Percentiles rank a stretch among this genome's conserved stretches.
These are phyloP conservation scores for Rhopalosiphum nymphaeae DNA, from an alignment of 2,888 invertebrate species.

Conservation along the genomic window DNA sequence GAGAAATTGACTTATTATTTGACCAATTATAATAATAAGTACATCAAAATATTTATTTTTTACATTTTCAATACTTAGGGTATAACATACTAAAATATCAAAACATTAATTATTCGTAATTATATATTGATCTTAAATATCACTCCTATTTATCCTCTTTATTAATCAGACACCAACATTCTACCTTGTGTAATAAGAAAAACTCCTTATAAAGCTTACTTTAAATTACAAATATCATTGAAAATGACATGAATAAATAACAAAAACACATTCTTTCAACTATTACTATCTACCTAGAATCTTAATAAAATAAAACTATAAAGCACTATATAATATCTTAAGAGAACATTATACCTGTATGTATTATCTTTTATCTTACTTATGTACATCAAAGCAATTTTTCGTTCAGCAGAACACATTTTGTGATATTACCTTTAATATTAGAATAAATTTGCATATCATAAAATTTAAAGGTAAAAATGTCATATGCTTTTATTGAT, in stretches of 20 bases:
- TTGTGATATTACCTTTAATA: no score
- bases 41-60: not conserved
- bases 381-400: no score
- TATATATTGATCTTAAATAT: not conserved
- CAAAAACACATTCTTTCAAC: not conserved
- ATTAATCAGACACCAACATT: not conserved
- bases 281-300: not conserved
- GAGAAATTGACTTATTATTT: no score
- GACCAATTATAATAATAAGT: not conserved
- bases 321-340: no score
- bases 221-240: not conserved
- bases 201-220: not conserved
- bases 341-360: no score
- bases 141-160: not conserved
- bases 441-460: no score
- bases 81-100: not conserved
- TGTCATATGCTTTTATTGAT: no score
- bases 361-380: no score
- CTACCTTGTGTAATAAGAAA: not conserved
- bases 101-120: not conserved
- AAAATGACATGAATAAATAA: not conserved
- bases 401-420: no score
- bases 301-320: no score
- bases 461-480: no score
- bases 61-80: not conserved